A percentile compares a stretch with the other conserved stretches of the same genome.
These are phyloP conservation scores for Riptortus pedestris DNA, from an alignment of 1,140 invertebrate species.

Conservation along the genomic window DNA sequence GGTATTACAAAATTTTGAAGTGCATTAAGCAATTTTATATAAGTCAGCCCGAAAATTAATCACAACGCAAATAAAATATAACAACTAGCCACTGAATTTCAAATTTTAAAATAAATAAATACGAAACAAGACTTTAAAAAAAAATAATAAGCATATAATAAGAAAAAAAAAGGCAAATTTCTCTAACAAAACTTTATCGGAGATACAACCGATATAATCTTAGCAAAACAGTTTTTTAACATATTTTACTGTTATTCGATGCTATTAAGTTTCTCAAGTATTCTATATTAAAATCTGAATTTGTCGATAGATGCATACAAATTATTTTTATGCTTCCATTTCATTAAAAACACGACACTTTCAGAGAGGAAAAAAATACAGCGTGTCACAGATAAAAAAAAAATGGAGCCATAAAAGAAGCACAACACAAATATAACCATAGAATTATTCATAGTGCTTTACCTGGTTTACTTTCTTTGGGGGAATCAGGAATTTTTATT, in stretches of 20 bases:
- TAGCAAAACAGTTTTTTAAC: conserved; percentile 19
- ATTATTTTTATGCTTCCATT: not conserved
- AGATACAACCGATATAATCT: not conserved
- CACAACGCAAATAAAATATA: too few species aligned
- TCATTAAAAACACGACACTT: conserved; percentile 1
- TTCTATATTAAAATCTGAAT: not conserved
- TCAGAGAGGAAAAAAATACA: not conserved
- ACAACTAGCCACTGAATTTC: too few species aligned
- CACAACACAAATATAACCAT: conserved; percentile 14
- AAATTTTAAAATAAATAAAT: too few species aligned
- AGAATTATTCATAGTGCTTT: not conserved
- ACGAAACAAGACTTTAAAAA: too few species aligned
- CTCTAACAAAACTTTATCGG: not conserved
- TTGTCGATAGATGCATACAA: not conserved
- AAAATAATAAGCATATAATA: too few species aligned
- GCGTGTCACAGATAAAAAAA: not conserved
- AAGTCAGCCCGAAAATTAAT: too few species aligned
- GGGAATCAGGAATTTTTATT: not conserved
- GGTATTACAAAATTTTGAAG: too few species aligned
- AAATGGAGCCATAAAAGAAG: conserved; percentile 10
- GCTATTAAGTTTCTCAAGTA: not conserved
- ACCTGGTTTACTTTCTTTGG: not conserved
- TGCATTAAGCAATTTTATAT: too few species aligned
- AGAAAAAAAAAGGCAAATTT: too few species aligned
- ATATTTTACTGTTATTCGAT: conserved; percentile 15